Conservation (phyloP, 2,888 invertebrate genomes). For the Troglohyphantes excavatus region DNA sequence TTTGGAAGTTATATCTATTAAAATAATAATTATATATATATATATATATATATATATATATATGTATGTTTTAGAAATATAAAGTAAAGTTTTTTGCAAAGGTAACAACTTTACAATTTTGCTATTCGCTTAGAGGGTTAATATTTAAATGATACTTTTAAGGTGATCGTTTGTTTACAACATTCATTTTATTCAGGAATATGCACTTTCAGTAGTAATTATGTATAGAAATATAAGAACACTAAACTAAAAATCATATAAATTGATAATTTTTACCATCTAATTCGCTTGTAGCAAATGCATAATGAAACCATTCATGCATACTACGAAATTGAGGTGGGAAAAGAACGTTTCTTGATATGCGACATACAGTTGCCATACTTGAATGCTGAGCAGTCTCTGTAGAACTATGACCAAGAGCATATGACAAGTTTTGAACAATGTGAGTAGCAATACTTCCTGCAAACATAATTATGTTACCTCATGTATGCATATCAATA, state of each 20-base stretch:
- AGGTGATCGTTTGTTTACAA: too few species aligned
- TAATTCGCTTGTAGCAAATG: slow-evolving; percentile 96
- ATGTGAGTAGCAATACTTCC: slow-evolving; percentile 86
- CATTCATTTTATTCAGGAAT: too few species aligned
- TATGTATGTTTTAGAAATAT: too few species aligned
- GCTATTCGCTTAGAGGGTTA: too few species aligned
- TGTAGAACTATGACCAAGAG: slow-evolving; percentile 88
- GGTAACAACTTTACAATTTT: too few species aligned
- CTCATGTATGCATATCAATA: background rate
- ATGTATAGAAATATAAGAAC: background rate
- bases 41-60: too few species aligned
- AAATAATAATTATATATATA: too few species aligned
- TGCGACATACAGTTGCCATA: slow-evolving; percentile 96
- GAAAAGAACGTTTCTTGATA: slow-evolving; percentile 94
- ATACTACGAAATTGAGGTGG: slow-evolving; percentile 97
- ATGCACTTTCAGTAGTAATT: too few species aligned
- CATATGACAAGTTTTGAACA: slow-evolving; percentile 94
- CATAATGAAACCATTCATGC: slow-evolving; percentile 98
- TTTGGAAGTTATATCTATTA: too few species aligned
- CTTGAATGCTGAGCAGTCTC: slow-evolving; percentile 89
- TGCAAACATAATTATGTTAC: slow-evolving; percentile 73
- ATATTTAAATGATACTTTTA: too few species aligned
- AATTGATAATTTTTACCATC: slow-evolving; percentile 87
- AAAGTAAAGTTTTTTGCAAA: too few species aligned
- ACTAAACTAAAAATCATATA: background rate